A percentile compares a stretch with the other conserved stretches of the same genome.
These are phyloP conservation scores for Lycodopsis pacificus DNA, from an alignment of 2,797 vertebrate genomes.

Conservation along the genomic window DNA sequence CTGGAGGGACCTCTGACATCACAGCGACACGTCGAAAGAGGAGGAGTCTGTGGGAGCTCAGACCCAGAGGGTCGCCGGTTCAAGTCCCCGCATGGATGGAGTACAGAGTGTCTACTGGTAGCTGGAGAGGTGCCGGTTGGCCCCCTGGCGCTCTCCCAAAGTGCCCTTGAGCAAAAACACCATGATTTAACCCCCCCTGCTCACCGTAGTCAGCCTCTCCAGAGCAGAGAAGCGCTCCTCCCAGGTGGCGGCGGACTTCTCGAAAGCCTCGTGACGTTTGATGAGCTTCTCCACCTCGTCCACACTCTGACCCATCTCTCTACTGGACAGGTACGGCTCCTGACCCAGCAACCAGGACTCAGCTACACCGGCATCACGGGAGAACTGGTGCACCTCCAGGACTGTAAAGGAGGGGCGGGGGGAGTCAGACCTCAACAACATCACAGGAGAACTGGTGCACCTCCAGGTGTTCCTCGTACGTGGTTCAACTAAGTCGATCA, in stretches of 20 bases:
- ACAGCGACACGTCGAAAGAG: no score
- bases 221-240: slow-evolving; percentile 95
- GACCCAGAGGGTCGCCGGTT: no score
- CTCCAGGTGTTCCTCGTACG: no score
- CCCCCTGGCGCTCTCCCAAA: no score
- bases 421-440: no score
- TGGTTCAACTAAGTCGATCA: no score
- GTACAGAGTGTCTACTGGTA: no score
- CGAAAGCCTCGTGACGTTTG: slow-evolving; percentile 96
- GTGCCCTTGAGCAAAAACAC: no score
- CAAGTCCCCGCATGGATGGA: no score
- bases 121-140: no score
- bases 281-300: slow-evolving; percentile 97
- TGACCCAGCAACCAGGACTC: slow-evolving; percentile 96
- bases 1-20: not conserved
- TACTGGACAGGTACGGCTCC: slow-evolving; percentile 94
- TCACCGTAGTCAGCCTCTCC: slow-evolving; percentile 94
- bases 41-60: not conserved
- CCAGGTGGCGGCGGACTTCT: slow-evolving; percentile 97
- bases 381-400: slow-evolving; percentile 98
- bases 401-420: slow-evolving; percentile 72
- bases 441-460: no score
- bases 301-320: slow-evolving; percentile 93
- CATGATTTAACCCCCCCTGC: slow-evolving; percentile 12
- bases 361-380: slow-evolving; percentile 93